phyloP scores from a whole-genome alignment of 2,797 vertebrate species.

The Acanthurus lineatus region DNA sequence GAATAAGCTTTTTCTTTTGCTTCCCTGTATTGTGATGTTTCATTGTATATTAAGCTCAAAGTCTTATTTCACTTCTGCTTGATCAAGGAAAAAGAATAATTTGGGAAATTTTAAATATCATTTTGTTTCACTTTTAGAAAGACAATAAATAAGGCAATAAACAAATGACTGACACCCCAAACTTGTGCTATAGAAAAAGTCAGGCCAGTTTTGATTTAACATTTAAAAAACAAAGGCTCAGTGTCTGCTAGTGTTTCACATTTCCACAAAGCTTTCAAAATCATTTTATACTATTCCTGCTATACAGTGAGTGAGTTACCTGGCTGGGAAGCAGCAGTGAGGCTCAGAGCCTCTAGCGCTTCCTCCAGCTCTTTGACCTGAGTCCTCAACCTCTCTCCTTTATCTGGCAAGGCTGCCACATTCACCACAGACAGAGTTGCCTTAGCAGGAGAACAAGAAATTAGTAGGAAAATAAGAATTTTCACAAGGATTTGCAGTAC shows the following conservation, averaged over 20 bases:
- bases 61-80: background rate
- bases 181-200: too few species aligned
- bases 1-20: background rate
- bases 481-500: too few species aligned
- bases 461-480: too few species aligned
- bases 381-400: conserved; percentile 89
- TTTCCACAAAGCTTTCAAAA: background rate
- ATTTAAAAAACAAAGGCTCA: too few species aligned
- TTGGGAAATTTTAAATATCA: background rate
- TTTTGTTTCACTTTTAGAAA: background rate
- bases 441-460: conserved; percentile 69
- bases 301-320: conserved; percentile 44
- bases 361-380: conserved; percentile 93
- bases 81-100: background rate
- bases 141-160: background rate
- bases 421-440: conserved; percentile 90
- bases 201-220: too few species aligned
- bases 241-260: too few species aligned
- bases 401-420: conserved; percentile 91
- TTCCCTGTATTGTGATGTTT: background rate
- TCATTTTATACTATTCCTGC: too few species aligned
- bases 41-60: too few species aligned
- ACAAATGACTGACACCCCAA: background rate
- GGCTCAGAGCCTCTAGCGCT: conserved; percentile 84
- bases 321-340: conserved; percentile 76